Conservation (phyloP, 2,113 vertebrate genomes). For the Cairina moschata region DNA sequence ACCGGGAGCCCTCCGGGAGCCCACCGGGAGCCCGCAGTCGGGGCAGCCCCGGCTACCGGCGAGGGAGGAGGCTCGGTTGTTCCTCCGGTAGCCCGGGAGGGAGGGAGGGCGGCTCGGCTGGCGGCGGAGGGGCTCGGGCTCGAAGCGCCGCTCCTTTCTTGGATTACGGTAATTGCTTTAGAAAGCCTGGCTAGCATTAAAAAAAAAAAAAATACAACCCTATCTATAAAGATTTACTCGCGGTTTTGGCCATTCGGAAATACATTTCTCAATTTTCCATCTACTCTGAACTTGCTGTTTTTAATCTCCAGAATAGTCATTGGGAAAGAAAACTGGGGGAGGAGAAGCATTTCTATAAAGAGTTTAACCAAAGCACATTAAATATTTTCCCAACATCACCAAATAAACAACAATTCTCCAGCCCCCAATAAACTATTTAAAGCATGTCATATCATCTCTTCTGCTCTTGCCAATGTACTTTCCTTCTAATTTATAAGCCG, state of each 20-base stretch:
- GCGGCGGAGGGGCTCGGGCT: slow-evolving; percentile 11
- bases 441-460: slow-evolving; percentile 61
- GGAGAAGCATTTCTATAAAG: slow-evolving; percentile 59
- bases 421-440: slow-evolving; percentile 72
- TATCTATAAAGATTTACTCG: slow-evolving; percentile 66
- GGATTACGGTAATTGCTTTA: slow-evolving; percentile 49
- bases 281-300: slow-evolving; percentile 45
- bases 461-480: slow-evolving; percentile 66
- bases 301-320: slow-evolving; percentile 57
- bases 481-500: slow-evolving; percentile 53
- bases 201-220: neutral
- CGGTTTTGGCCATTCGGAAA: slow-evolving; percentile 64
- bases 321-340: slow-evolving; percentile 42
- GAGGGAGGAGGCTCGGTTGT: no score
- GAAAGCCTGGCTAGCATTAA: slow-evolving; percentile 63
- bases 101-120: neutral
- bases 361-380: slow-evolving; percentile 61
- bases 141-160: slow-evolving; percentile 35
- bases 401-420: slow-evolving; percentile 70
- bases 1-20: no score
- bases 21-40: no score
- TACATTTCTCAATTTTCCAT: slow-evolving; percentile 33
- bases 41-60: no score
- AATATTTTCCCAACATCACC: slow-evolving; percentile 74
- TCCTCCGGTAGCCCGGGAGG: no score